phyloP scores from a whole-genome alignment of 37 sponge, comb jelly and placozoan species.

The Cliona cf. orientalis region DNA sequence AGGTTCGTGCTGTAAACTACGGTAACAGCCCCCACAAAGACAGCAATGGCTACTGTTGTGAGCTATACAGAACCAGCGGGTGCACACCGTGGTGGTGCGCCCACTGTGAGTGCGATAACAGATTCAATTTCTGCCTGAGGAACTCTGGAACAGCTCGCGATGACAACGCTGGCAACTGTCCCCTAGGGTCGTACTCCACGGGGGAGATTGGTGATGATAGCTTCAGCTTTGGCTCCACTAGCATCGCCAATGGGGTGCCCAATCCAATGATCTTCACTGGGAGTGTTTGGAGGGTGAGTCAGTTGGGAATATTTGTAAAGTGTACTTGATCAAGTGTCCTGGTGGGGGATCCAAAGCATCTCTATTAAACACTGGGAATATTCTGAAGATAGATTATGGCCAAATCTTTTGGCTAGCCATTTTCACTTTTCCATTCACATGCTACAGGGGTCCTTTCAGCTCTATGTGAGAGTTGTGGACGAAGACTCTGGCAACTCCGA shows the following conservation, averaged over 20 bases:
- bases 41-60: slow-evolving; percentile 37
- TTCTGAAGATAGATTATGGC: too few species aligned
- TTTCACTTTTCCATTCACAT: too few species aligned
- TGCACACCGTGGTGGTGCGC: slow-evolving; percentile 14
- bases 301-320: background rate
- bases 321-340: too few species aligned
- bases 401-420: background rate
- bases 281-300: slow-evolving; percentile 38
- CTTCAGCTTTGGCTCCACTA: slow-evolving; percentile 20
- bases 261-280: slow-evolving; percentile 65
- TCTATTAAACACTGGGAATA: too few species aligned
- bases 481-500: slow-evolving; percentile 12
- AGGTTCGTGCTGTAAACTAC: slow-evolving; percentile 18
- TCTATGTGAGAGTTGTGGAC: slow-evolving; percentile 34
- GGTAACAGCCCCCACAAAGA: slow-evolving; percentile 23
- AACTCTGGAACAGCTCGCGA: slow-evolving; percentile 15
- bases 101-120: slow-evolving; percentile 49
- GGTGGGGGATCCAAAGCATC: too few species aligned
- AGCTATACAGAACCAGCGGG: slow-evolving; percentile 8
- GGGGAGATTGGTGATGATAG: slow-evolving; percentile 45
- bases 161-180: slow-evolving; percentile 37
- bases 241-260: slow-evolving; percentile 38
- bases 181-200: slow-evolving; percentile 40
- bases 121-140: slow-evolving; percentile 45
- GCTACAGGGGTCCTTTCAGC: slow-evolving; percentile 44